Percentiles rank a stretch among this genome's conserved stretches.
These are phyloP conservation scores for Dioctria rufipes DNA, from an alignment of 2,888 invertebrate species.

Conservation along the genomic window DNA sequence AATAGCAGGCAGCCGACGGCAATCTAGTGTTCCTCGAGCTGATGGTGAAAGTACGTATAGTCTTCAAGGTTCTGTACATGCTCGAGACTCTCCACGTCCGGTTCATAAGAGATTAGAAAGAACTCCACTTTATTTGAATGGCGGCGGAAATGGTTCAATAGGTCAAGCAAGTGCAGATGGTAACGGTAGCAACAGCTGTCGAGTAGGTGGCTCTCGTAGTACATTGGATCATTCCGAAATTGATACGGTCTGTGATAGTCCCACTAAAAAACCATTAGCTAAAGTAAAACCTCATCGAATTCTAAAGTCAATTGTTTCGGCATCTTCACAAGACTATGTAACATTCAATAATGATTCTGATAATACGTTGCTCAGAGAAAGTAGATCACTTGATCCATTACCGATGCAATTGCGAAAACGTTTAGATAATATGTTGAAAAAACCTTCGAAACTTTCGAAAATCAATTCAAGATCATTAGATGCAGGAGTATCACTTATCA, in stretches of 20 bases:
- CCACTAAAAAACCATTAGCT: conserved; percentile 68
- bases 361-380: conserved; percentile 72
- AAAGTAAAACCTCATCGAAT: conserved; percentile 72
- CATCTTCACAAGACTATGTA: conserved; percentile 64
- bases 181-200: conserved; percentile 62
- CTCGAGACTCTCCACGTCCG: conserved; percentile 69
- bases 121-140: conserved; percentile 73
- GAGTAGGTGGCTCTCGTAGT: conserved; percentile 64
- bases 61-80: conserved; percentile 72
- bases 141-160: conserved; percentile 64
- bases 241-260: conserved; percentile 70
- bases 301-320: conserved; percentile 71
- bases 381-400: conserved; percentile 78
- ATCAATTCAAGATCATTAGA: conserved; percentile 70
- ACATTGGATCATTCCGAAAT: conserved; percentile 71
- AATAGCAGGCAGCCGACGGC: conserved; percentile 75
- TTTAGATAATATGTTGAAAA: conserved; percentile 60
- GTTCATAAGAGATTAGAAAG: conserved; percentile 71
- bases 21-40: conserved; percentile 77
- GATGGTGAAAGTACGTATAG: conserved; percentile 75
- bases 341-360: conserved; percentile 50
- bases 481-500: conserved; percentile 63
- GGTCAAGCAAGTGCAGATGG: conserved; percentile 64
- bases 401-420: conserved; percentile 70
- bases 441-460: conserved; percentile 65